These are phyloP conservation scores for Copidosoma floridanum DNA, from an alignment of 1,140 invertebrate species.

Conservation along the genomic window DNA sequence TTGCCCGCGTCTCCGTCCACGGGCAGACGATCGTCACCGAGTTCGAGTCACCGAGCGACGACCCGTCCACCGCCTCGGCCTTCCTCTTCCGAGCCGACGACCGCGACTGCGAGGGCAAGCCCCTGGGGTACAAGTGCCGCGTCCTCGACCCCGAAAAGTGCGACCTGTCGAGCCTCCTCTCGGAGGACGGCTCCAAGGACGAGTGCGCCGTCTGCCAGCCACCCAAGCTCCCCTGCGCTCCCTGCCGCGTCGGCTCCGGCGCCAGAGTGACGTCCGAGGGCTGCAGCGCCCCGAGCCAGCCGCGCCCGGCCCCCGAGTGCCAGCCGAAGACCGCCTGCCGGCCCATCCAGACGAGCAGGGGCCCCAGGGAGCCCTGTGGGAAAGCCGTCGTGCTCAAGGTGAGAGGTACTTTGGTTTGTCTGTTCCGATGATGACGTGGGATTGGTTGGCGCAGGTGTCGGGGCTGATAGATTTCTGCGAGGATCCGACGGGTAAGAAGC, in stretches of 20 bases:
- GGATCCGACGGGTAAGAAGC: conserved; percentile 24
- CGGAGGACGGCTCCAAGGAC: not conserved
- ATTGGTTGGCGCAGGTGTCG: conserved; percentile 7
- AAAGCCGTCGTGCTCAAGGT: conserved; percentile 49
- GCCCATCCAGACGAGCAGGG: conserved; percentile 37
- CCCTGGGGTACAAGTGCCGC: conserved; percentile 36
- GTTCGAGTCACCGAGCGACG: conserved; percentile 32
- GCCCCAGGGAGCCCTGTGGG: conserved; percentile 36
- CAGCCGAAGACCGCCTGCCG: not conserved
- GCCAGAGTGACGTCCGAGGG: not conserved
- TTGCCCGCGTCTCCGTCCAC: conserved; percentile 41
- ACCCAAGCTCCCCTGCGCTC: conserved; percentile 28
- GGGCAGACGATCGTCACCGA: conserved; percentile 46
- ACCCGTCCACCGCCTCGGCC: not conserved
- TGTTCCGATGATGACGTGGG: too few species aligned
- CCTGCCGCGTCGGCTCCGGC: conserved; percentile 23
- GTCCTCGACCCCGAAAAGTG: conserved; percentile 24
- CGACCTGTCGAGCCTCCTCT: not conserved
- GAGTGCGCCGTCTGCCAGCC: conserved; percentile 19
- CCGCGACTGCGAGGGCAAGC: not conserved
- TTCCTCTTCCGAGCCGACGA: conserved; percentile 39
- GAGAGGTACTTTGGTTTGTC: too few species aligned
- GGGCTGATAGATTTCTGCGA: conserved; percentile 20
- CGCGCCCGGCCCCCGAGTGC: not conserved
- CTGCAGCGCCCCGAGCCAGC: not conserved